Conservation (phyloP, 2,113 vertebrate genomes). For the Vidua macroura region DNA sequence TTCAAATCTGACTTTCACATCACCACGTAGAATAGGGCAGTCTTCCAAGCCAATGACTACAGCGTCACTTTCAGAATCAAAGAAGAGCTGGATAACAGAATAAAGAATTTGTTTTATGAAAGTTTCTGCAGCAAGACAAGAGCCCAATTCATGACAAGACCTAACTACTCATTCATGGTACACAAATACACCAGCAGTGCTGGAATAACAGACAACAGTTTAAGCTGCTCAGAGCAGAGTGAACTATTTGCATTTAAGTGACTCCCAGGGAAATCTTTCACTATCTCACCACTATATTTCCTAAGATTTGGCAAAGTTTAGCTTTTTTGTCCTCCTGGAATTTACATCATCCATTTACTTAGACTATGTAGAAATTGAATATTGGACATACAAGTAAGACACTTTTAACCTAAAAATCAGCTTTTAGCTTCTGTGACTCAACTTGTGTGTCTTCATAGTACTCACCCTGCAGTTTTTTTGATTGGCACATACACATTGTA, state of each 20-base stretch:
- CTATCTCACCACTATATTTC: background rate
- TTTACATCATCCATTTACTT: background rate
- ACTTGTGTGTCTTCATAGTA: background rate
- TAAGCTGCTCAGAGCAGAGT: background rate
- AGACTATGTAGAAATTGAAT: background rate
- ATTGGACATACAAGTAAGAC: background rate
- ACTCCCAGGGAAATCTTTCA: background rate
- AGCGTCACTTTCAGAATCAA: slow-evolving; percentile 81
- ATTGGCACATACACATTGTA: slow-evolving; percentile 80
- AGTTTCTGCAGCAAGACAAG: background rate
- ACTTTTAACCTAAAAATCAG: background rate
- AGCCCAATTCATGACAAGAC: background rate
- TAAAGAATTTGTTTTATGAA: background rate
- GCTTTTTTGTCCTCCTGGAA: background rate
- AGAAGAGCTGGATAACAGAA: slow-evolving; percentile 78
- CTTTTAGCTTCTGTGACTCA: background rate
- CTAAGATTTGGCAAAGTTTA: background rate
- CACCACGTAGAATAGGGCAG: slow-evolving; percentile 82
- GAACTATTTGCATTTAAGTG: background rate
- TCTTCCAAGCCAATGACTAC: slow-evolving; percentile 80
- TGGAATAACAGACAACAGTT: background rate
- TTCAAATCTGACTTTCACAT: slow-evolving; percentile 92
- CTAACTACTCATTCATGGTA: background rate
- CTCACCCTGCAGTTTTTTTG: slow-evolving; percentile 84
- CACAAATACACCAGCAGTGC: background rate